phyloP scores from a whole-genome alignment of 2,797 vertebrate genomes.

The Hydrophis major region DNA sequence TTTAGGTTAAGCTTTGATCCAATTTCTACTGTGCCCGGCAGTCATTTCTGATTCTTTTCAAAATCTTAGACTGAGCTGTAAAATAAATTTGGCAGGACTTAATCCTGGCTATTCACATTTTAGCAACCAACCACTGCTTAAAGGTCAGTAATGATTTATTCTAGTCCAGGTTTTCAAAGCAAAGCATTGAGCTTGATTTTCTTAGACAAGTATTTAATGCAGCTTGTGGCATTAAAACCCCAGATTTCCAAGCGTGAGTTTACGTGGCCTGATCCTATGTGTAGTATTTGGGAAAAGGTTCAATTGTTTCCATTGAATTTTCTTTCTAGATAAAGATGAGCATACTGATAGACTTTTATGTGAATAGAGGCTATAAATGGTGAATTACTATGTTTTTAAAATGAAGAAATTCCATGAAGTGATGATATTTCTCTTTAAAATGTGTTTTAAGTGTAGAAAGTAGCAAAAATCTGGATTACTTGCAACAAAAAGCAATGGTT shows the following conservation, averaged over 20 bases:
- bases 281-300: neutral
- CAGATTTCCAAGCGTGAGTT: neutral
- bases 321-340: neutral
- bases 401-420: neutral
- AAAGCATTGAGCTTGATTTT: neutral
- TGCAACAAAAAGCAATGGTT: neutral
- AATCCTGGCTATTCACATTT: neutral
- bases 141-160: neutral
- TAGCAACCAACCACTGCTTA: neutral
- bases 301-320: neutral
- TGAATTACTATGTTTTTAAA: neutral
- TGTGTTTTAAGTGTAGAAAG: neutral
- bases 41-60: neutral
- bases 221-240: neutral
- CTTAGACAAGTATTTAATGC: neutral
- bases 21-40: neutral
- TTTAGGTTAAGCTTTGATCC: neutral
- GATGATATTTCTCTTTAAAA: neutral
- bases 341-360: neutral
- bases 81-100: neutral
- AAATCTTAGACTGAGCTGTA: neutral
- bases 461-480: neutral
- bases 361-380: neutral
- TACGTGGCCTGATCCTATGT: neutral
- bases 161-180: neutral